Evolutionary conservation across 1,140 invertebrate genomes (phyloP).

Genomic region (Oscheius sp.): DNA sequence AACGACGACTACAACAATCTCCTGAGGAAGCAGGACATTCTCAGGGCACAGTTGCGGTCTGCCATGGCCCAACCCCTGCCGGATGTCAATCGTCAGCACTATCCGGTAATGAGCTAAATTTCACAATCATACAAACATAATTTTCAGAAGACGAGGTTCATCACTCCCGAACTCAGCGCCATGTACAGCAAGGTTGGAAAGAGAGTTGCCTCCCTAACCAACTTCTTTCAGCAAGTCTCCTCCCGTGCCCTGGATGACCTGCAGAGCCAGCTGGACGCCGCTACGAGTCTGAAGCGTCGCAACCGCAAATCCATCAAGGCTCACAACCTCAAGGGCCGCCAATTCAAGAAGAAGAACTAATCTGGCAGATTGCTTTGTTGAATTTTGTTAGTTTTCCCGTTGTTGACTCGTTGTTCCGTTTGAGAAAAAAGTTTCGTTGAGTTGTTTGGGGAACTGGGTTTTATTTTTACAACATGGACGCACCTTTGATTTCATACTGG

Average conservation of each 20-base stretch:
- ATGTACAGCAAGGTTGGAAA: neutral
- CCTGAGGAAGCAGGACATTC: slow-evolving; percentile 30
- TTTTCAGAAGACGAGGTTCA: slow-evolving; percentile 5
- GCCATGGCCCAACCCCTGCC: slow-evolving; percentile 21
- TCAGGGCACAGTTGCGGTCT: neutral
- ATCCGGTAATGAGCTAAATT: neutral
- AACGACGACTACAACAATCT: neutral
- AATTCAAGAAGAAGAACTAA: neutral
- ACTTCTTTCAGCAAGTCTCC: neutral
- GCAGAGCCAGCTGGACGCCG: neutral
- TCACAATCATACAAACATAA: neutral
- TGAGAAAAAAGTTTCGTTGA: too few species aligned
- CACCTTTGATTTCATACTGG: too few species aligned
- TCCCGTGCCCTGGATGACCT: neutral
- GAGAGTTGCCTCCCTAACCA: neutral
- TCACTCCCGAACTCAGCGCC: neutral
- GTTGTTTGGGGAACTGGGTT: too few species aligned
- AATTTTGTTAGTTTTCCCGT: neutral
- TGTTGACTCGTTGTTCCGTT: neutral
- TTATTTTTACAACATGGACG: too few species aligned
- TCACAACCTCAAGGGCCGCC: neutral
- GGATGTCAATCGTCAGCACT: neutral
- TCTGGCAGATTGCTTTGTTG: neutral
- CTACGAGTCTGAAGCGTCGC: neutral
- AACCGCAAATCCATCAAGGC: neutral